Evolutionary conservation across 2,797 vertebrate genomes (phyloP), one percentile per base, ranked within the genome.

Genomic region (Propithecus perrieri): DNA sequence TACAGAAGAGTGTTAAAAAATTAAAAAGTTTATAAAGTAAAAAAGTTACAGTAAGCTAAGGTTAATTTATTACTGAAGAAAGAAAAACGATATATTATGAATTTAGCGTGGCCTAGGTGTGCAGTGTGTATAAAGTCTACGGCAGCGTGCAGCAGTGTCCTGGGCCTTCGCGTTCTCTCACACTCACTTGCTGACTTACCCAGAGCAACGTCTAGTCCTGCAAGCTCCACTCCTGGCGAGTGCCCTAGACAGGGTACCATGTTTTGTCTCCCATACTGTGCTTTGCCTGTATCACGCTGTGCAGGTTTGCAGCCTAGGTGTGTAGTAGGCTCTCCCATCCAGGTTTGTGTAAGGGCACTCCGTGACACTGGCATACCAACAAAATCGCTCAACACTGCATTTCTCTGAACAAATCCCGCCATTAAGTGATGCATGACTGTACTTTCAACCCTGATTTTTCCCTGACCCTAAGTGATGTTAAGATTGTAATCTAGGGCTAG

Each of bases 101-200:
- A 78, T 24, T 5, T 55, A 9, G 22, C 15, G 75, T 78, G 35
- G 75, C 33, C 11, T 8, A 50, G 24, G 75, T 15, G 48, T 24
- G 7, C 48, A 35, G 75, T 55, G 50, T 12, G 35, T 78, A 26
- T 15, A 6, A 48, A 20, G 72, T 48, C 72, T 20, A 30, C 17
- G 1, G 43, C 18, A 1, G 7, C 2, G 13, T 30, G 43, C 41
- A 4, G 18, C 20, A 24, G n/a, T 1, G 12, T 48, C 48, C 48
- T 5, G 7, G 48, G 33, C 4, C 48, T 55, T 78, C 4, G 22
- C 12, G 8, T 35, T 24, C 75, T 26, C 75, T 26, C 75, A 8
- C 75, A 0, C 48, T 9, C 12, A 53, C 12, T 53, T n/a, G 1
- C 20, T 15, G 13, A 55, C 20, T 14, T 13, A 15, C 75, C 22